phyloP scores from a whole-genome alignment of 2,797 vertebrate genomes.

The Spea hammondii region DNA sequence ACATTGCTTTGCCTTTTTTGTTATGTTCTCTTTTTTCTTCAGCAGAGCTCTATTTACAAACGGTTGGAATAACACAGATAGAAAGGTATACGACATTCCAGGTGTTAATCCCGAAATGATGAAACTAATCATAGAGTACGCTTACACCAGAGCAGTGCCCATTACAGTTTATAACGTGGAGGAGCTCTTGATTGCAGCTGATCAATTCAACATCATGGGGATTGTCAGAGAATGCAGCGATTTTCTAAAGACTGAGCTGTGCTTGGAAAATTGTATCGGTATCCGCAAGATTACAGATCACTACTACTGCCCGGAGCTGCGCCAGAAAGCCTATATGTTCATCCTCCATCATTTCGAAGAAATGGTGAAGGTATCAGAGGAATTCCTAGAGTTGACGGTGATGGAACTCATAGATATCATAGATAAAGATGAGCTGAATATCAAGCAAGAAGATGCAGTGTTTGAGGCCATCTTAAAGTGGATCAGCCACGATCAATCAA shows the following conservation, averaged over 20 bases:
- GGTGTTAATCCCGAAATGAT: slow-evolving; percentile 70
- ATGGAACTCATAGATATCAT: slow-evolving; percentile 68
- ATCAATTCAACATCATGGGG: slow-evolving; percentile 70
- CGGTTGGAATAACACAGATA: slow-evolving; percentile 64
- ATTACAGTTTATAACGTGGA: slow-evolving; percentile 68
- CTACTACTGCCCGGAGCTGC: slow-evolving; percentile 61
- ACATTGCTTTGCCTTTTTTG: too few species aligned
- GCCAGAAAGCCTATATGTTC: slow-evolving; percentile 64
- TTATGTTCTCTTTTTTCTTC: background rate
- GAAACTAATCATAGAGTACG: slow-evolving; percentile 71
- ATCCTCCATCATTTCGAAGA: slow-evolving; percentile 77
- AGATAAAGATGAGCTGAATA: slow-evolving; percentile 73
- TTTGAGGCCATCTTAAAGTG: slow-evolving; percentile 72
- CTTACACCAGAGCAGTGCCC: slow-evolving; percentile 67
- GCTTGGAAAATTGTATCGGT: slow-evolving; percentile 74
- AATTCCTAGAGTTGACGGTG: slow-evolving; percentile 70
- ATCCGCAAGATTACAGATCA: slow-evolving; percentile 70
- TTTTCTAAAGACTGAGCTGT: slow-evolving; percentile 70
- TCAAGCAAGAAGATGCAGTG: slow-evolving; percentile 67
- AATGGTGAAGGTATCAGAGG: slow-evolving; percentile 61
- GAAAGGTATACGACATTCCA: slow-evolving; percentile 67
- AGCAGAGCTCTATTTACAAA: slow-evolving; percentile 70
- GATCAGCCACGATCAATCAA: slow-evolving; percentile 64
- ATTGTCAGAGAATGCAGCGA: slow-evolving; percentile 67
- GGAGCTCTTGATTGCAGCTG: slow-evolving; percentile 68